Evolutionary conservation across 2,797 vertebrate genomes (phyloP).

Genomic region (Scolopax rusticola): DNA sequence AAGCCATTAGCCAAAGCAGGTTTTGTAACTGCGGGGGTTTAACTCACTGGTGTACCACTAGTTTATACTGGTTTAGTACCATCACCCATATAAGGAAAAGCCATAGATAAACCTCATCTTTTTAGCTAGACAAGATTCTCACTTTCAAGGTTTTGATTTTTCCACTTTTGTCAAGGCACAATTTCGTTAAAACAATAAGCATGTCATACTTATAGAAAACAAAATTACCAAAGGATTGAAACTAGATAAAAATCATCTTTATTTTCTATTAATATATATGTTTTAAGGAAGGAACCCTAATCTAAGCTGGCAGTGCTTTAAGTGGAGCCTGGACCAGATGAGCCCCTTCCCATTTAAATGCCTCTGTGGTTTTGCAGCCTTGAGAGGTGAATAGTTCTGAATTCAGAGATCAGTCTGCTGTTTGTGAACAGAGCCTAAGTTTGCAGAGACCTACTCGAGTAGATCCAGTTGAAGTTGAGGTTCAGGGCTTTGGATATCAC

Average conservation of each 20-base stretch:
- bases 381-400: not conserved
- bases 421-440: not conserved
- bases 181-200: not conserved
- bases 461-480: not conserved
- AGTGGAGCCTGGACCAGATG: not conserved
- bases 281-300: not conserved
- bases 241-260: not conserved
- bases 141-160: not conserved
- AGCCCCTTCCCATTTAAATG: not conserved
- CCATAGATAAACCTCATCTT: not conserved
- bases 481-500: not conserved
- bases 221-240: not conserved
- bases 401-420: not conserved
- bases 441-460: not conserved
- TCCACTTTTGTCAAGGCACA: rapidly evolving
- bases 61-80: not conserved
- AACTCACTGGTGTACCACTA: not conserved
- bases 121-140: not conserved
- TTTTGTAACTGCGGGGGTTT: not conserved
- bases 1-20: conserved; percentile 1
- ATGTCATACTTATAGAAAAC: not conserved
- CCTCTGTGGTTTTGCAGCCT: not conserved
- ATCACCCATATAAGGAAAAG: not conserved
- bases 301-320: not conserved
- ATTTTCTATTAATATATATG: not conserved